Evolutionary conservation across 2,888 invertebrate genomes (phyloP).

Genomic region (Phortica okadai): DNA sequence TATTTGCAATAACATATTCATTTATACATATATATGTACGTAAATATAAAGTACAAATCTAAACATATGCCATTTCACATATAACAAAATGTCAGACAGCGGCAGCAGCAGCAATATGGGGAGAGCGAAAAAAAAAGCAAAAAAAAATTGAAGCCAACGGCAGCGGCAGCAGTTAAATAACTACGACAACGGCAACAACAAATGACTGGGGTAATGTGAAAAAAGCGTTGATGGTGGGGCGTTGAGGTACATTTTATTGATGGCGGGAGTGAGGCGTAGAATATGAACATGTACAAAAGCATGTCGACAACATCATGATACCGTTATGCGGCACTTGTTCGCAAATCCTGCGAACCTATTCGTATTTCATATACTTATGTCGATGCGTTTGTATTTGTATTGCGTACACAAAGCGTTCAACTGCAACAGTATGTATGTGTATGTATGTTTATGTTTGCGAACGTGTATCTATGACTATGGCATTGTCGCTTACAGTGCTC

Average conservation of each 20-base stretch:
- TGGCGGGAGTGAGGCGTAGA: constrained; percentile 33
- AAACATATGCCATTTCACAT: constrained; percentile 61
- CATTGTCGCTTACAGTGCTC: background rate
- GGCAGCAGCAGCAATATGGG: background rate
- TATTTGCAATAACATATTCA: constrained; percentile 7
- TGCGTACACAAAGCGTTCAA: constrained; percentile 24
- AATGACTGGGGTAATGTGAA: background rate
- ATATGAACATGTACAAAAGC: constrained; percentile 45
- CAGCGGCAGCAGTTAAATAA: constrained; percentile 6
- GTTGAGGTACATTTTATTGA: background rate
- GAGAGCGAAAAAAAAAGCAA: constrained; percentile 21
- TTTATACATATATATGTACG: background rate
- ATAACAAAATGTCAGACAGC: constrained; percentile 36
- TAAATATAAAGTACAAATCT: constrained; percentile 54
- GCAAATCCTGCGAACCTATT: constrained; percentile 73
- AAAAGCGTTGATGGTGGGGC: constrained; percentile 26
- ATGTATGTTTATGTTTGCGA: constrained; percentile 35
- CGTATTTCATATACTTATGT: constrained; percentile 75
- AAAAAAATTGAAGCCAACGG: constrained; percentile 26
- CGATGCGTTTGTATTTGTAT: constrained; percentile 67
- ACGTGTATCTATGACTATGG: background rate
- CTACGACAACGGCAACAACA: constrained; percentile 39
- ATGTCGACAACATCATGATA: constrained; percentile 33
- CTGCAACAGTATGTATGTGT: constrained; percentile 37
- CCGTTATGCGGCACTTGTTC: constrained; percentile 53